phyloP scores from a whole-genome alignment of 2,797 vertebrate genomes.

The Phrynocephalus guinanensis region DNA sequence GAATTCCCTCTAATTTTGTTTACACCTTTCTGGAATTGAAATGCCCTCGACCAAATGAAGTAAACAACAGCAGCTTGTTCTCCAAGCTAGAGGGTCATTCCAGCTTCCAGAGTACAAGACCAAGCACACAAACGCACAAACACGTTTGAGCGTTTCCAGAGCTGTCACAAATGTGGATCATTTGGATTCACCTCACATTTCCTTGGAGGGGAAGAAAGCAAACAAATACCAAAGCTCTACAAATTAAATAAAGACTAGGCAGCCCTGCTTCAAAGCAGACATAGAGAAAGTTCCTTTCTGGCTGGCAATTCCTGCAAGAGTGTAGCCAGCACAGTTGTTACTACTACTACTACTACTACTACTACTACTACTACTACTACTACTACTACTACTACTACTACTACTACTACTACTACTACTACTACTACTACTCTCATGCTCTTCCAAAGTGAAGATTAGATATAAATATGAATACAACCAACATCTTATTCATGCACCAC shows the following conservation, averaged over 20 bases:
- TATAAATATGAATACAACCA: not conserved
- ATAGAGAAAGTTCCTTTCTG: not conserved
- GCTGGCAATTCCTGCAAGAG: no score
- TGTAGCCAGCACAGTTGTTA: no score
- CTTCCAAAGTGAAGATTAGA: not conserved
- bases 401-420: no score
- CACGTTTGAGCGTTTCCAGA: accelerated
- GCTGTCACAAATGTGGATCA: accelerated
- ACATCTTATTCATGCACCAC: not conserved
- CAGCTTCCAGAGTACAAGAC: slow-evolving; percentile 48
- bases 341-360: no score
- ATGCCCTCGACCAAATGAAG: slow-evolving; percentile 66
- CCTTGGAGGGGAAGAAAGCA: not conserved
- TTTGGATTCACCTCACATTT: accelerated
- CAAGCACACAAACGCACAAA: slow-evolving; percentile 29
- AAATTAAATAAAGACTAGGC: slow-evolving; percentile 6
- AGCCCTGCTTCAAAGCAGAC: not conserved
- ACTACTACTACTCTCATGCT: no score
- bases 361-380: no score
- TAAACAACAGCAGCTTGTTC: slow-evolving; percentile 74
- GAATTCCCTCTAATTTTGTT: slow-evolving; percentile 78
- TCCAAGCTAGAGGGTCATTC: slow-evolving; percentile 72
- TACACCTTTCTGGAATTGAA: slow-evolving; percentile 74
- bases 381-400: no score
- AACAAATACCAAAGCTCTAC: not conserved